Evolutionary conservation across 53 echinoderm and acorn worm genomes (phyloP), one percentile per base, ranked within the genome.

Genomic region (Paelopatides confundens): DNA sequence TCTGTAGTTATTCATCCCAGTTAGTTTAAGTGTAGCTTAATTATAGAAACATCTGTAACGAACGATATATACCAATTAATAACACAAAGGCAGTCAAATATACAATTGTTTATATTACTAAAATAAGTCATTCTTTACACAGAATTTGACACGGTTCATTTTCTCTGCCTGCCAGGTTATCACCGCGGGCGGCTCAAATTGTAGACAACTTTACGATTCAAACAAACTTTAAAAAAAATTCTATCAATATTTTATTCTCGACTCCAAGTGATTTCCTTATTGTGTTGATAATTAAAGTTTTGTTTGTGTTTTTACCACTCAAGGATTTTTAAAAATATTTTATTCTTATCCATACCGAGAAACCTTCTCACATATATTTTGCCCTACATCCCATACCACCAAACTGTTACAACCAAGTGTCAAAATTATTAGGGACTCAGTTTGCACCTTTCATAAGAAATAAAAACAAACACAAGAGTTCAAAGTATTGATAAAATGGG

Each of bases 371-470:
- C 31, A 54, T 3, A 43, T 51, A 51, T 50, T 79, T 53, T 77
- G 52, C 30, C 79, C 54, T 33, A 79, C 26, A 79, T 79, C 26
- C 33, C 43, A 79, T 53, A 53, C 48, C 4, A 21, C 33, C 47
- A 27, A 79, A 13, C 51, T 52, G 17, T 4, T 21, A 52, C 79
- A 50, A n/a, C 79, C 51, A 53, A 47, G 79, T 53, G 51, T 52
- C 79, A 53, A 79, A 79, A 79, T 51, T 51, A 51, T 51, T 79
- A 51, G 33, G 17, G 27, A 50, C 79, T 17, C 51, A 46, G 53
- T 53, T 54, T 47, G 51, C 79, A 79, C 79, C 79, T 79, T 79
- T 47, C 21, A 18, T 13, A 79, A 52, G 79, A 79, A 79, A 79
- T 79, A 48, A 79, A 79, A 79, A 51, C 79, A 79, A 51, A 79